Conservation (phyloP, 2,797 vertebrate species). For the Perodicticus potto region DNA sequence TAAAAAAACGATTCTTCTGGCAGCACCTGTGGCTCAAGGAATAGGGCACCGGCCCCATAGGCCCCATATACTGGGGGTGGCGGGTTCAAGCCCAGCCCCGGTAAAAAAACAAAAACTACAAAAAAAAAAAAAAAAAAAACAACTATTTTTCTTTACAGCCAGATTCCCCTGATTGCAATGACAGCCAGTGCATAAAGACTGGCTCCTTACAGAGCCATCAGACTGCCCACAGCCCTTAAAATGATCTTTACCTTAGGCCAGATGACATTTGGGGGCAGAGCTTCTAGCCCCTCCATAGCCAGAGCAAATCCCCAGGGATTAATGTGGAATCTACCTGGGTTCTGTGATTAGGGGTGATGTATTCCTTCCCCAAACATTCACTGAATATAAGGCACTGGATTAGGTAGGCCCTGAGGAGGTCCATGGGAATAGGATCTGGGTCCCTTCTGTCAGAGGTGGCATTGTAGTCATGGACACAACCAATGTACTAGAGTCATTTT, state of each 20-base stretch:
- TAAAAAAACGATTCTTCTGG: not conserved
- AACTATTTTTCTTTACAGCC: not conserved
- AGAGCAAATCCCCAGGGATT: not conserved
- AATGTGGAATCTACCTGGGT: not conserved
- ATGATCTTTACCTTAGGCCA: not conserved
- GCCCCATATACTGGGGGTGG: too few relatives aligned
- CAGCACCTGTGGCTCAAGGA: too few relatives aligned
- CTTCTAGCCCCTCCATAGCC: not conserved
- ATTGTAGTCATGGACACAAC: not conserved
- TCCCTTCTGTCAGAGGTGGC: not conserved
- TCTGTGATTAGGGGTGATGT: not conserved
- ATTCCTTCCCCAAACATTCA: constrained; percentile 18
- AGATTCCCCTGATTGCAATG: not conserved
- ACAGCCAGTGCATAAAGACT: not conserved
- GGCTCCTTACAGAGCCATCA: not conserved
- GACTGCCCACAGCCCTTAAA: not conserved
- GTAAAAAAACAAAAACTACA: not conserved
- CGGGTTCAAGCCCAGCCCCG: too few relatives aligned
- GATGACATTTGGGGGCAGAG: not conserved
- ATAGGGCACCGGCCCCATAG: too few relatives aligned
- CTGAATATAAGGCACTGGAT: not conserved
- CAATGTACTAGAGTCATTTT: not conserved
- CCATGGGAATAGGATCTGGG: not conserved
- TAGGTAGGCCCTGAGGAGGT: not conserved
- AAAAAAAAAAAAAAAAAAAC: not conserved